Evolutionary conservation across 35 echinoderm and acorn worm species (phyloP), one percentile per base, ranked within the genome.

Genomic region (Ophiothrix spiculata): DNA sequence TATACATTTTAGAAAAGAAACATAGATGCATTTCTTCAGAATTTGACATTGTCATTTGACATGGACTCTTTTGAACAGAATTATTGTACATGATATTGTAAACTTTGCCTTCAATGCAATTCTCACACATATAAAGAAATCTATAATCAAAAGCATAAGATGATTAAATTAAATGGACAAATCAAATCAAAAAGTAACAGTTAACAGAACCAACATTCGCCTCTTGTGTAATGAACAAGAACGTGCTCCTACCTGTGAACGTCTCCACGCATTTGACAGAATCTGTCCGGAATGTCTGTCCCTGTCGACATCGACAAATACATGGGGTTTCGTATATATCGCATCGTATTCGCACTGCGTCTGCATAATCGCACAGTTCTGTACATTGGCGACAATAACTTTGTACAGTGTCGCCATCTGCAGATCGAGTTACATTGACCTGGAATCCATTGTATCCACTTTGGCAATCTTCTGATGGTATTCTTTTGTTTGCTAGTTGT

Each of bases 251-350:
- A 89, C 87, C 87, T 81, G 78, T 33, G 41, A 82, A 77, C n/a
- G 78, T 74, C 39, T 89, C 79, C 56, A 82, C 79, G 31, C 87
- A 89, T 45, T 36, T 75, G 28, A 40, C 39, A 23, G 38, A 76
- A 64, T 89, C 79, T 25, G 79, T 89, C 33, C 87, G 81, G 79
- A 89, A 82, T 37, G 87, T 89, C n/a, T 79, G 78, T 25, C 79
- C 79, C 21, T 79, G 36, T 36, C 45, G 77, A 74, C 87, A 89
- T 31, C 79, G 78, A 49, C 87, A 89, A 19, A 64, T 75, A 35
- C 87, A 89, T 14, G 87, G 87, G 12, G 38, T 81, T 64, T 89
- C 87, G 56, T 78, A 25, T 31, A 89, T 37, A 81, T 89, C 87
- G 38, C 87, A 89, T 0, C 87, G 79, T 31, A 89, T 80, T 21